Evolutionary conservation across 2,113 vertebrate species (phyloP).

Genomic region (Ictalurus furcatus): DNA sequence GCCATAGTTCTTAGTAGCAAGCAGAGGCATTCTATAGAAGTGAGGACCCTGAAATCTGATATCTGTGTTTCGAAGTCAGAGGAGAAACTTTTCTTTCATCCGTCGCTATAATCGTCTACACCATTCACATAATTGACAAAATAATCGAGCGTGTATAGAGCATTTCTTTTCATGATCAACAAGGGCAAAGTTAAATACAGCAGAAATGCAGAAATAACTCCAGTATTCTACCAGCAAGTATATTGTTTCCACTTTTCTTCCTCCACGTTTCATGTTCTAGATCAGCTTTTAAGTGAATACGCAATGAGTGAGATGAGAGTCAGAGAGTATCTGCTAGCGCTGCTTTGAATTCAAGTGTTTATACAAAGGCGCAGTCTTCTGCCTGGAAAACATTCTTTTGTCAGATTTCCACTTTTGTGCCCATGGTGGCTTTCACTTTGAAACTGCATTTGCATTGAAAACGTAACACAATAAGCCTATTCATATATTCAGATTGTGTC

Average conservation of each 20-base stretch:
- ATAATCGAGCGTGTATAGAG: neutral
- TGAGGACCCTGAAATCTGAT: neutral
- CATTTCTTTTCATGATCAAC: neutral
- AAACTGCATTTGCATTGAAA: neutral
- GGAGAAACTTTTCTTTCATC: neutral
- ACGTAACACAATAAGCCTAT: conserved; percentile 3
- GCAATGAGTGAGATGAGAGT: neutral
- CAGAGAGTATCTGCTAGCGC: neutral
- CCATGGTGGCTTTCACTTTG: neutral
- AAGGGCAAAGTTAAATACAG: neutral
- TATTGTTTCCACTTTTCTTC: conserved; percentile 14
- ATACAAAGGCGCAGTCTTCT: conserved; percentile 18
- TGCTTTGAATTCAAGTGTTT: conserved; percentile 31
- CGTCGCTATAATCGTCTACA: neutral
- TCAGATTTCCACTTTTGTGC: conserved; percentile 12
- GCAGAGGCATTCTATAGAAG: neutral
- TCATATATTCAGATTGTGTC: conserved; percentile 3
- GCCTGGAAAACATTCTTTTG: conserved; percentile 1
- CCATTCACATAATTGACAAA: neutral
- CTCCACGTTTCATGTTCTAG: conserved; percentile 2
- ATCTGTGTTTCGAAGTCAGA: neutral
- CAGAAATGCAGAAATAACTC: neutral
- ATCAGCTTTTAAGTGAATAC: conserved; percentile 27
- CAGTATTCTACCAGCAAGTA: neutral
- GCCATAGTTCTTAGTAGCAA: too few relatives aligned